Evolutionary conservation across 2,888 invertebrate genomes (phyloP).

Genomic region (Osedax fenrisi): DNA sequence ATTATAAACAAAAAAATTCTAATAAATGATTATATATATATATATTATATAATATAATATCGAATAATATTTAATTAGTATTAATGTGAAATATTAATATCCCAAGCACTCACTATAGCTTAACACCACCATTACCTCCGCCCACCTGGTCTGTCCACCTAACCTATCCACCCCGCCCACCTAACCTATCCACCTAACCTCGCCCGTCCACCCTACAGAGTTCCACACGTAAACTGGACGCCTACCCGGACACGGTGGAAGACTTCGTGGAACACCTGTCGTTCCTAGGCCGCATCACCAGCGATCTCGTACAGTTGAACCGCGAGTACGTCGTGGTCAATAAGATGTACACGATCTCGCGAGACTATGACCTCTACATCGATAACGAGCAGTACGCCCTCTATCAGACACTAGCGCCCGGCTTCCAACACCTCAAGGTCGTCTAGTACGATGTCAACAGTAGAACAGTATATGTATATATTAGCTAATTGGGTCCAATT

Average conservation of each 20-base stretch:
- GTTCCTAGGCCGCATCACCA: conserved; percentile 47
- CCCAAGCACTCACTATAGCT: too few species aligned
- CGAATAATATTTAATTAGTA: too few species aligned
- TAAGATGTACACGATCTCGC: conserved; percentile 48
- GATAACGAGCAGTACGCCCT: conserved; percentile 48
- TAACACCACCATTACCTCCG: too few species aligned
- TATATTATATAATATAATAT: too few species aligned
- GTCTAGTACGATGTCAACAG: neutral
- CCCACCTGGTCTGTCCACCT: too few species aligned
- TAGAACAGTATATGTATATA: neutral
- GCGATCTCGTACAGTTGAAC: conserved; percentile 48
- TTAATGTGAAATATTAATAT: too few species aligned
- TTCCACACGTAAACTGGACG: conserved; percentile 47
- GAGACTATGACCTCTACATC: conserved; percentile 44
- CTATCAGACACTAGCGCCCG: conserved; percentile 48
- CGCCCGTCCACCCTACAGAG: too few species aligned
- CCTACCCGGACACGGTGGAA: conserved; percentile 46
- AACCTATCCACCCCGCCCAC: too few species aligned
- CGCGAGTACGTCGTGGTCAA: conserved; percentile 47
- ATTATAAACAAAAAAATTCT: too few species aligned
- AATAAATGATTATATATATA: too few species aligned
- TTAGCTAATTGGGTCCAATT: neutral
- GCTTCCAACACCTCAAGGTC: conserved; percentile 50
- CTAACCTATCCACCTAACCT: too few species aligned
- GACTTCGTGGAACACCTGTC: conserved; percentile 51